Base-by-base conservation (phyloP, 2,888 invertebrate genomes). In the Branchellion lobata region DNA sequence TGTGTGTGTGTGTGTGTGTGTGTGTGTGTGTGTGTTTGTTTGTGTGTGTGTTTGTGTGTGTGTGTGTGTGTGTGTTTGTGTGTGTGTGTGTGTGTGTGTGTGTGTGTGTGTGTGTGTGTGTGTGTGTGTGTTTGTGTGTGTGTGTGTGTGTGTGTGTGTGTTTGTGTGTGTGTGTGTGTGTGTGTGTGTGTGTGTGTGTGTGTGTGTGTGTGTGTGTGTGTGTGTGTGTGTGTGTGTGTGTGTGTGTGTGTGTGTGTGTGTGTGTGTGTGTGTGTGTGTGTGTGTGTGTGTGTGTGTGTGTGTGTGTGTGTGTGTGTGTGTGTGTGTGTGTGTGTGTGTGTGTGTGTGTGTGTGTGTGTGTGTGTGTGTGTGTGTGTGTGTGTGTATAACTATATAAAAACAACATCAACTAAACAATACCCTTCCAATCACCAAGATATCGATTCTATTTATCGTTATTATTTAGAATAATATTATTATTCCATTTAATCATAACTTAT, bases 311-410 rank as follows among this genome's bases (percentile, higher is more conserved):
- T 65, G 79, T 57, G 53, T 71, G 40, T 34, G 71, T 68, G 69
- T 76, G 77, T 76, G 57, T 57, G 65, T 79, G 76, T 76, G 57
- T 79, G 79, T 53, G 72, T 81, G 79, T 72, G 77, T 79, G 75
- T 72, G 72, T 75, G 79, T 57, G 69, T 80, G 78, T 61, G 72
- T 69, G 78, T 47, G 71, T 78, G 78, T 24, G 34, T 68, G 71
- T 72, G 61, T 81, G 78, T 69, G 34, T 69, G 69, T 69, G 69
- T 69, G 69, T 69, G 69, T 69, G 69, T 69, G 69, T 34, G 69
- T 69, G 34, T 69, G 69, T 69, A 29, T 69, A n/a, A 27, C 29
- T 14, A 74, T 51, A n/a, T n/a, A n/a, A n/a, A n/a, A n/a, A n/a
- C n/a, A n/a, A n/a, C n/a, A n/a, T n/a, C n/a, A n/a, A n/a, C n/a